Conservation (phyloP, 2,797 vertebrate genomes). For the Trematomus bernacchii region DNA sequence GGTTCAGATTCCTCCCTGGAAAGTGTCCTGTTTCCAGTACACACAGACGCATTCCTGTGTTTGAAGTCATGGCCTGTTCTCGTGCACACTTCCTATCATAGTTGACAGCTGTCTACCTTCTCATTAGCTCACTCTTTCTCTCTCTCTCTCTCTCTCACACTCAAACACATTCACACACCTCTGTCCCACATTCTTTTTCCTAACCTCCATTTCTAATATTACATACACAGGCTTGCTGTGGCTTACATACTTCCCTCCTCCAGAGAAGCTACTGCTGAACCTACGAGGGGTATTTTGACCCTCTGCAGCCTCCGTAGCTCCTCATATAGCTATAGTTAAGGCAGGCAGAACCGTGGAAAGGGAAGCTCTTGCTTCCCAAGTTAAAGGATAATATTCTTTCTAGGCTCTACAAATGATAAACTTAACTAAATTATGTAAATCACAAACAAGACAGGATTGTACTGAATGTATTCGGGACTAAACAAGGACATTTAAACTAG, state of each 20-base stretch:
- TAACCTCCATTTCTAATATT: slow-evolving; percentile 50
- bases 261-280: slow-evolving; percentile 21
- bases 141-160: not conserved
- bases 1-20: slow-evolving; percentile 39
- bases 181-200: slow-evolving; percentile 3
- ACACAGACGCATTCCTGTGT: slow-evolving; percentile 53
- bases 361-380: slow-evolving; percentile 1
- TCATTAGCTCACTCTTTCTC: slow-evolving; percentile 56
- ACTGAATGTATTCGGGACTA: slow-evolving; percentile 19
- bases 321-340: slow-evolving; percentile 18
- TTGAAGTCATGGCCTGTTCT: slow-evolving; percentile 37
- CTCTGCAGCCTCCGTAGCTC: slow-evolving; percentile 45
- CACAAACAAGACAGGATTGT: not conserved
- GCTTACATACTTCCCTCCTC: slow-evolving; percentile 26
- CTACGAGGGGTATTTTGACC: slow-evolving; percentile 38
- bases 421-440: not conserved
- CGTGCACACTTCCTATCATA: slow-evolving; percentile 40
- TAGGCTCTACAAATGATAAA: not conserved
- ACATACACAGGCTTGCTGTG: slow-evolving; percentile 32
- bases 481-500: slow-evolving; percentile 28
- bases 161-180: slow-evolving; percentile 9
- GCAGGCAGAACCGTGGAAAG: slow-evolving; percentile 16
- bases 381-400: slow-evolving; percentile 9
- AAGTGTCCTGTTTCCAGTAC: slow-evolving; percentile 46
- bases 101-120: slow-evolving; percentile 72